Evolutionary conservation across 2,113 vertebrate genomes (phyloP), one percentile per base, ranked within the genome.

Genomic region (Nanorana parkeri): DNA sequence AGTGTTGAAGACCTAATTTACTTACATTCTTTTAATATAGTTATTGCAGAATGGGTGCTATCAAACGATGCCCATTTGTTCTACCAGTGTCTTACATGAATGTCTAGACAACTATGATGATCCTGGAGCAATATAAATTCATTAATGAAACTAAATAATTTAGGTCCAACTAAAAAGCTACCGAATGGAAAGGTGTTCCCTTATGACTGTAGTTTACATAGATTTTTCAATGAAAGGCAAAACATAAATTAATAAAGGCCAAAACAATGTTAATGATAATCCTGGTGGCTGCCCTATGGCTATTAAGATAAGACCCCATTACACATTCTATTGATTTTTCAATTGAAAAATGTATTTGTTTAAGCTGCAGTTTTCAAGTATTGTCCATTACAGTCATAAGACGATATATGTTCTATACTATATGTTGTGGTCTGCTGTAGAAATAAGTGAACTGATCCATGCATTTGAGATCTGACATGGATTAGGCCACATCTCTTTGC

Each of bases 91-190:
- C 2, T 11, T 61, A 77, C 80, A 0, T 0, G 61, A n/a, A 54
- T 47, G 86, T 86, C 85, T 64, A 56, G 86, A 87, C 87, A 20
- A 23, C 16, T 66, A 55, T 80, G 84, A 79, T 79, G 84, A 78
- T 84, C 20, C 6, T 36, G 36, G 78, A 89, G 88, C 89, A 87
- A 86, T 88, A 87, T 83, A 88, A 89, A 88, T 91, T 90, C 90
- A 89, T 90, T 88, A 91, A 87, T 85, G 17, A 67, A 86, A 78
- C 86, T 90, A 86, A 93, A 91, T 91, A 89, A 92, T 90, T 90
- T 26, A 90, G 87, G 64, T 41, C 83, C 83, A 85, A 87, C 84
- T 90, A 84, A 89, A 90, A 86, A 86, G 85, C 86, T 82, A 84
- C 87, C 41, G 84, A 89, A 84, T 56, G 16, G 80, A 84, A 28